phyloP scores from a whole-genome alignment of 1,140 invertebrate species.

The Zeugodacus cucurbitae region DNA sequence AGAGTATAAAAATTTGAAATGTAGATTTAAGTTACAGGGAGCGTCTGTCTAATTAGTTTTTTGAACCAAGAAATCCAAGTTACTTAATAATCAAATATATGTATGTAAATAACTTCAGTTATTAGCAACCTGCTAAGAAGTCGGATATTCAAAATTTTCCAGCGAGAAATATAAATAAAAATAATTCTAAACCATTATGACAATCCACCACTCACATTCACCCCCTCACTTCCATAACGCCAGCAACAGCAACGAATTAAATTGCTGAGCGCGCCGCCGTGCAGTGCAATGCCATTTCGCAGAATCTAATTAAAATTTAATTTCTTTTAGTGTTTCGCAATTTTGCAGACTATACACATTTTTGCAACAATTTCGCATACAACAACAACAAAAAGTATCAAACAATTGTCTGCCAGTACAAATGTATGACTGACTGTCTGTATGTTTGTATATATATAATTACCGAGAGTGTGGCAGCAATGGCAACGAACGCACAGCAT shows the following conservation, averaged over 20 bases:
- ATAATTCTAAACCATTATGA: not conserved
- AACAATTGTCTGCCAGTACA: not conserved
- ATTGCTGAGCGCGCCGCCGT: not conserved
- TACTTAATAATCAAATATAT: too few species aligned
- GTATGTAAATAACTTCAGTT: too few species aligned
- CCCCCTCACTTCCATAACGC: not conserved
- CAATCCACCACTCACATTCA: not conserved
- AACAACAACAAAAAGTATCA: constrained; percentile 23
- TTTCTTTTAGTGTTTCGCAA: constrained; percentile 38
- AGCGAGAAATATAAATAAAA: not conserved
- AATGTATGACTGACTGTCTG: not conserved
- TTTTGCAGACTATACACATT: constrained; percentile 30
- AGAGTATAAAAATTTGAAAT: too few species aligned
- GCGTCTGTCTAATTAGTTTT: too few species aligned
- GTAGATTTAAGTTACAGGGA: too few species aligned
- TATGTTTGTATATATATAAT: not conserved
- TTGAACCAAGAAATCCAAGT: too few species aligned
- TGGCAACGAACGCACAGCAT: not conserved
- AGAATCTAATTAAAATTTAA: constrained; percentile 39
- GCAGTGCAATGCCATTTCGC: constrained; percentile 15
- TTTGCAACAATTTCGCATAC: not conserved
- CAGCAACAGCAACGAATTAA: not conserved
- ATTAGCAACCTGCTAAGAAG: not conserved
- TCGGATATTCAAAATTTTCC: not conserved
- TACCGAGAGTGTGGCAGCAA: not conserved